Percentiles rank a stretch among this genome's conserved stretches.
Evolutionary conservation across 2,888 invertebrate genomes (phyloP).

Genomic region (Limnephilus rhombicus): DNA sequence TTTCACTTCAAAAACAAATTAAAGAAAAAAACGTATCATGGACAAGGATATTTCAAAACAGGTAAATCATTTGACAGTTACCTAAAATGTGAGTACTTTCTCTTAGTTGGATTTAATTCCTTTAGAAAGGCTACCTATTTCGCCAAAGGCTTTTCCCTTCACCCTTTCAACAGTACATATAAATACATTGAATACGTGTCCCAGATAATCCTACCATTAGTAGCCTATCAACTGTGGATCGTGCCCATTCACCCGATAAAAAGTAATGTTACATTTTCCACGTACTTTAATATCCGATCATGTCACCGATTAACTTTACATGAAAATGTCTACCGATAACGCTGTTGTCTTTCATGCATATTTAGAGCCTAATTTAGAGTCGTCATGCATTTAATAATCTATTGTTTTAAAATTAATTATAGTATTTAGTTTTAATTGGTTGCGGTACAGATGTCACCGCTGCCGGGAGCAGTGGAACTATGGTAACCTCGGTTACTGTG

Average conservation of each 20-base stretch:
- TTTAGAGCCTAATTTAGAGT: not conserved
- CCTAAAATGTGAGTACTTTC: no score
- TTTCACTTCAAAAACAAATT: no score
- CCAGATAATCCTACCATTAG: not conserved
- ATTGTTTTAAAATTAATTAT: not conserved
- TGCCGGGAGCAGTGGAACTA: not conserved
- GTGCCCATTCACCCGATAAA: not conserved
- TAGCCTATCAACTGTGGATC: not conserved
- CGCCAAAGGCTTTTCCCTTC: not conserved
- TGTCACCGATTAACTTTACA: not conserved
- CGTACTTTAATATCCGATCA: not conserved
- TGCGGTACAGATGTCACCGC: not conserved
- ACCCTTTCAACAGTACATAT: not conserved
- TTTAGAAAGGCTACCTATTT: not conserved
- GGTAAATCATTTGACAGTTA: no score
- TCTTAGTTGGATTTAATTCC: not conserved
- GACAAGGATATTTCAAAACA: no score
- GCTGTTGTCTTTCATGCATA: not conserved
- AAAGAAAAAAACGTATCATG: no score
- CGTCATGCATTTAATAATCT: not conserved
- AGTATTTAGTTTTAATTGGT: not conserved
- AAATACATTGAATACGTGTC: not conserved
- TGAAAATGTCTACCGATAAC: not conserved
- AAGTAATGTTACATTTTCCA: not conserved
- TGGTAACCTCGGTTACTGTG: not conserved